phyloP scores from a whole-genome alignment of 2,888 invertebrate genomes.

The Melolontha melolontha region DNA sequence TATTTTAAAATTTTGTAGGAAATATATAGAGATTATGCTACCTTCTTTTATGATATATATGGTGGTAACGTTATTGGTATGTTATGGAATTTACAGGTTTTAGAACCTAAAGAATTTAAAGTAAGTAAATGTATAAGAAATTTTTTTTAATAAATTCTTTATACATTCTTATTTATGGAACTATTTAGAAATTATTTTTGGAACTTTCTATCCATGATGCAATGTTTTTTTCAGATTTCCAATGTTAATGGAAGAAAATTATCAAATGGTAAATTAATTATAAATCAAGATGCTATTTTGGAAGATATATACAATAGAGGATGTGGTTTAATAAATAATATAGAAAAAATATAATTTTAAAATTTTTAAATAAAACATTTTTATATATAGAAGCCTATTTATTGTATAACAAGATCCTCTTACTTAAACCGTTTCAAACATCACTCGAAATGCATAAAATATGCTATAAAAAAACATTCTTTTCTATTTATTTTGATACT shows the following conservation, averaged over 20 bases:
- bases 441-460: background rate
- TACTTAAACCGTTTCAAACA: background rate
- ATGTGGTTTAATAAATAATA: constrained; percentile 72
- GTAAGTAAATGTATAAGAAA: constrained; percentile 54
- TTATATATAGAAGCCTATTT: constrained; percentile 17
- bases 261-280: constrained; percentile 67
- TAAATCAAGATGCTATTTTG: constrained; percentile 76
- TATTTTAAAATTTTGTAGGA: constrained; percentile 66
- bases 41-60: constrained; percentile 90
- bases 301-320: constrained; percentile 81
- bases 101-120: constrained; percentile 77
- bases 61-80: constrained; percentile 90
- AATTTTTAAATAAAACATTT: constrained; percentile 31
- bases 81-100: constrained; percentile 81
- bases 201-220: background rate
- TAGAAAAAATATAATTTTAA: constrained; percentile 60
- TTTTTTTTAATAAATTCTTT: background rate
- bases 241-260: constrained; percentile 71
- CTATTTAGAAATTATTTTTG: no score
- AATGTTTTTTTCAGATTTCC: constrained; percentile 65
- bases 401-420: constrained; percentile 17
- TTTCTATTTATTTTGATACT: constrained; percentile 63
- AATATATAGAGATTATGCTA: constrained; percentile 80
- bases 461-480: background rate
- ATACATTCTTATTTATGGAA: background rate